These are phyloP conservation scores for Clupea harengus DNA, from an alignment of 2,113 vertebrate genomes.

Conservation along the genomic window DNA sequence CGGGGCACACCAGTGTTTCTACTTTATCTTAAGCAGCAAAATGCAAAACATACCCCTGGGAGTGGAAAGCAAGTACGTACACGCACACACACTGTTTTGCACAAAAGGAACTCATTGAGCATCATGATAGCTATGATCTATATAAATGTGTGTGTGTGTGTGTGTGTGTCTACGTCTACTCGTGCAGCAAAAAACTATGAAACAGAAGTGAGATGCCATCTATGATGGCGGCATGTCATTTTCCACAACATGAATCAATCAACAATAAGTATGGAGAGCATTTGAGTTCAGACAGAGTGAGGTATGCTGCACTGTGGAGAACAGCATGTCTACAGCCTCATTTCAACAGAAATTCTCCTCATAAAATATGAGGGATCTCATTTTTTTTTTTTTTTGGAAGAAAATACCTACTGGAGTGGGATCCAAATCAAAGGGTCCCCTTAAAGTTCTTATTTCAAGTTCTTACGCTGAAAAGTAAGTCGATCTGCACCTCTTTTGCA, in stretches of 20 bases:
- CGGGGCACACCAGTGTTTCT: constrained; percentile 14
- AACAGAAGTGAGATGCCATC: constrained; percentile 37
- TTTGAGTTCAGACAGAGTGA: constrained; percentile 34
- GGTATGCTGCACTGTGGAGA: constrained; percentile 9
- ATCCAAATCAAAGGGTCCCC: constrained; percentile 37
- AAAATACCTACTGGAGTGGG: constrained; percentile 35
- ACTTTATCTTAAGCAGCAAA: constrained; percentile 17
- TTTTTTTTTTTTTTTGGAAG: constrained; percentile 35
- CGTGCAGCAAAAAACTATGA: constrained; percentile 22
- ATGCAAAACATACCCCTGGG: constrained; percentile 19
- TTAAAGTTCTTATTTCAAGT: constrained; percentile 36
- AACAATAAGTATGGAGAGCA: constrained; percentile 32
- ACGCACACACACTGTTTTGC: constrained; percentile 27
- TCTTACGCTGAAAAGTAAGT: constrained; percentile 25
- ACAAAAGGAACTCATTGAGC: constrained; percentile 1
- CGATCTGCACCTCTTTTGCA: constrained; percentile 37
- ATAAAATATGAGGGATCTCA: constrained; percentile 41
- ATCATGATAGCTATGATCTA: neutral
- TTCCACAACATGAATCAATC: constrained; percentile 44
- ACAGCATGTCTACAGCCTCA: constrained; percentile 31
- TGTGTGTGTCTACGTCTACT: neutral
- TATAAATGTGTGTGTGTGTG: constrained; percentile 8
- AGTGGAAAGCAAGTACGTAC: neutral
- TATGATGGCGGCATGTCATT: constrained; percentile 39
- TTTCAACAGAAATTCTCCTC: constrained; percentile 40